A percentile compares a stretch with the other conserved stretches of the same genome.
These are phyloP conservation scores for Kryptolebias ocellatus DNA, from an alignment of 2,797 vertebrate genomes.

Conservation along the genomic window DNA sequence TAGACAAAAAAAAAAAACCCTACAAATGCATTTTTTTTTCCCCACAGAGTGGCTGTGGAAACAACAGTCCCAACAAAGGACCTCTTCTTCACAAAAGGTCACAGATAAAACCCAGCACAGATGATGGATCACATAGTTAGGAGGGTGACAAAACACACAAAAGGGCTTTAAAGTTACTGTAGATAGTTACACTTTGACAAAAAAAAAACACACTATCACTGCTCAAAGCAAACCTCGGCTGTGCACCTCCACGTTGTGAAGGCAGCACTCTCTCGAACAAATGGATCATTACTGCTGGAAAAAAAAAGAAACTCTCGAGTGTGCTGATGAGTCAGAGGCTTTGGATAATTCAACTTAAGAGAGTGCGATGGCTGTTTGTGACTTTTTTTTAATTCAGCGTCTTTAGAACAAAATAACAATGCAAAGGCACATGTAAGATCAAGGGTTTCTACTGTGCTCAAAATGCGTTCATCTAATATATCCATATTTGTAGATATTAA, in stretches of 20 bases:
- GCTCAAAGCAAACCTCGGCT: constrained; percentile 38
- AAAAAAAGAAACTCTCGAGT: constrained; percentile 32
- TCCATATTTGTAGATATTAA: too few relatives aligned
- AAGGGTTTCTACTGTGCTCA: constrained; percentile 11
- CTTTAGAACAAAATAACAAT: constrained; percentile 21
- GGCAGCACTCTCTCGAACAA: constrained; percentile 23
- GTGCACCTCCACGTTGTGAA: constrained; percentile 38
- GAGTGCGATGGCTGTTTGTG: constrained; percentile 30
- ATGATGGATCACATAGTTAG: constrained; percentile 69
- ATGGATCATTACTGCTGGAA: constrained; percentile 34
- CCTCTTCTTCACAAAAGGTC: constrained; percentile 51
- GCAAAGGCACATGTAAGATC: constrained; percentile 15
- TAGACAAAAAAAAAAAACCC: constrained; percentile 23
- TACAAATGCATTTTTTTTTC: constrained; percentile 39
- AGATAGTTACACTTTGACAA: constrained; percentile 31
- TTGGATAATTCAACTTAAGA: constrained; percentile 45
- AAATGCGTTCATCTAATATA: not conserved
- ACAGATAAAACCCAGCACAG: constrained; percentile 38
- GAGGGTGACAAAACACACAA: constrained; percentile 47
- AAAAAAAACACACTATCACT: constrained; percentile 4
- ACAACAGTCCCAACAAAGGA: constrained; percentile 58
- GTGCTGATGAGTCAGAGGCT: constrained; percentile 48
- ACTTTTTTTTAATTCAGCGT: constrained; percentile 24
- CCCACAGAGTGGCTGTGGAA: constrained; percentile 28
- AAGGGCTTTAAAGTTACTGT: constrained; percentile 19